Percentiles rank a stretch among this genome's conserved stretches.
Evolutionary conservation across 2,797 vertebrate genomes (phyloP).

Genomic region (Hapalemur alaotrensis): DNA sequence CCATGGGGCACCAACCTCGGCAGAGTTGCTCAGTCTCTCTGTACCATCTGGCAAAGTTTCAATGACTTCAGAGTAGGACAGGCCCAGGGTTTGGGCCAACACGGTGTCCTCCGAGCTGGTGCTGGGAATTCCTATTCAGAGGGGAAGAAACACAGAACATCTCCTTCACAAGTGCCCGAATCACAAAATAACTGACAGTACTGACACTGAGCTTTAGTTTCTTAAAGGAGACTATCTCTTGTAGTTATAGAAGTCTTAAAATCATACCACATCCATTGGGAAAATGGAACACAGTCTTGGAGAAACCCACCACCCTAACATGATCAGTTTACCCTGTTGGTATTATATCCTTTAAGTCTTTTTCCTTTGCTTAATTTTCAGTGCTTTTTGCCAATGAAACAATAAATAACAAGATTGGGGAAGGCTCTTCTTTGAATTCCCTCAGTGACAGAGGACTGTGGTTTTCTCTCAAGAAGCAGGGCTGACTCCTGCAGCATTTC

Average conservation of each 20-base stretch:
- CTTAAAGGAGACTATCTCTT: not conserved
- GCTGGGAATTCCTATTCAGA: conserved; percentile 91
- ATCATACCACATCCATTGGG: not conserved
- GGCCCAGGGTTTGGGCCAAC: conserved; percentile 88
- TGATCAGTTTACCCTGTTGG: fast-evolving
- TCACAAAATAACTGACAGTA: not conserved
- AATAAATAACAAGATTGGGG: not conserved
- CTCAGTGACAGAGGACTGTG: not conserved
- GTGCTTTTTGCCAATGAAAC: not conserved
- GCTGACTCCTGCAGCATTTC: not conserved
- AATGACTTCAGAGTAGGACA: conserved; percentile 89
- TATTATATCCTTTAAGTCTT: not conserved
- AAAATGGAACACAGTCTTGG: not conserved
- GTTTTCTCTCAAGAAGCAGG: not conserved
- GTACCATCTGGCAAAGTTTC: conserved; percentile 86
- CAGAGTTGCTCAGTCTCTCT: conserved; percentile 90
- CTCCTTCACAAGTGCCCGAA: not conserved
- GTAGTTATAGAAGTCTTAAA: not conserved
- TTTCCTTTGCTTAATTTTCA: not conserved
- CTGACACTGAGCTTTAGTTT: not conserved
- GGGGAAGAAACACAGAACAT: not conserved
- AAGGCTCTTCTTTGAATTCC: not conserved
- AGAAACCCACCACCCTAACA: not conserved
- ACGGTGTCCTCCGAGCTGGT: conserved; percentile 87
- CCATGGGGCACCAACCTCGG: conserved; percentile 86